These are phyloP conservation scores for Junonia oenone DNA, from an alignment of 2,888 invertebrate species.

Conservation along the genomic window DNA sequence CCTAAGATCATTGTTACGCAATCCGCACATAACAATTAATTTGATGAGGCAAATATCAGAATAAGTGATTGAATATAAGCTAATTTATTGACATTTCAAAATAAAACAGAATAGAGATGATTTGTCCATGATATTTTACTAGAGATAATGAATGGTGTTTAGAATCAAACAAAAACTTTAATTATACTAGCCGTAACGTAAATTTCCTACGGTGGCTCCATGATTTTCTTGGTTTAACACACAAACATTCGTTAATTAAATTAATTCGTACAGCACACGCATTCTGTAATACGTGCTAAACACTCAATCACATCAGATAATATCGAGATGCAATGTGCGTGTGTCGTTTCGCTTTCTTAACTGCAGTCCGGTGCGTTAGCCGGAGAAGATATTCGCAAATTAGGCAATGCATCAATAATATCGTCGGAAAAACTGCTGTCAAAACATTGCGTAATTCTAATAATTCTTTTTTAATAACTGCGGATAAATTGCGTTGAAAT, in stretches of 20 bases:
- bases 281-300: background rate
- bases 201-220: background rate
- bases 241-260: background rate
- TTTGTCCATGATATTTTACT: no score
- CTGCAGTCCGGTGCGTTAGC: constrained; percentile 8
- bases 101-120: no score
- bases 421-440: background rate
- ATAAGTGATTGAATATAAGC: background rate
- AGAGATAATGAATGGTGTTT: no score
- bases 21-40: constrained; percentile 1
- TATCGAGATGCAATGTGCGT: constrained; percentile 17
- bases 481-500: no score
- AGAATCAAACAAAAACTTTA: no score
- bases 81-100: no score
- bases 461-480: no score
- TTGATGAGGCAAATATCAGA: background rate
- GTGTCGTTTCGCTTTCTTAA: constrained; percentile 59
- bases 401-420: background rate
- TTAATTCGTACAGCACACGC: background rate
- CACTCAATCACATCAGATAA: constrained; percentile 6
- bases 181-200: no score
- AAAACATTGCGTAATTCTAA: background rate
- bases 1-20: constrained; percentile 12
- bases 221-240: background rate
- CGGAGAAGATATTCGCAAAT: constrained; percentile 16